Conservation (phyloP, 2,888 invertebrate species). For the Nasonovia ribisnigri region DNA sequence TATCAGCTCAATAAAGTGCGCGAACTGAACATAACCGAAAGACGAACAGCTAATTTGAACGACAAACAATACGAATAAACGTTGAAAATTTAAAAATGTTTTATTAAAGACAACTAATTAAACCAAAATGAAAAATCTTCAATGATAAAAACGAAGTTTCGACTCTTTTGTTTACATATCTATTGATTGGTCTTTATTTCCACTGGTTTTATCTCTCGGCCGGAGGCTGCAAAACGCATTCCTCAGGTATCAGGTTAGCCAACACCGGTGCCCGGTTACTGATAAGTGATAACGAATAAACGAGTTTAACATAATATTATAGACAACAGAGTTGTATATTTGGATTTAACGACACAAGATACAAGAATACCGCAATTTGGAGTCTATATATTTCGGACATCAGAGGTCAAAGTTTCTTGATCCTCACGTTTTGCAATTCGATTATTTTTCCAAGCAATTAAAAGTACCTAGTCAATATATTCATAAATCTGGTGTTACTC, state of each 20-base stretch:
- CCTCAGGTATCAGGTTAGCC: slow-evolving; percentile 64
- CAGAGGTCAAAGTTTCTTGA: no score
- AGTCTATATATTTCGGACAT: neutral
- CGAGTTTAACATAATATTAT: neutral
- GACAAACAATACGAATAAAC: neutral
- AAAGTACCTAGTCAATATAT: neutral
- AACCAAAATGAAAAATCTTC: neutral
- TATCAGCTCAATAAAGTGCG: slow-evolving; percentile 7
- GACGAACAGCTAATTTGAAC: neutral
- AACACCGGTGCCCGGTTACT: slow-evolving; percentile 6
- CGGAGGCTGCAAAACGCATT: slow-evolving; percentile 60
- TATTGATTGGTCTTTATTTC: slow-evolving; percentile 59
- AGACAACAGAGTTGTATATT: no score
- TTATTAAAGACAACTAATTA: neutral
- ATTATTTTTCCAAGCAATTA: neutral
- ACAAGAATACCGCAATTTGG: neutral
- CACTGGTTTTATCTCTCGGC: slow-evolving; percentile 57
- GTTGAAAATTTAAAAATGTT: neutral
- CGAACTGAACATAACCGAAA: slow-evolving; percentile 16
- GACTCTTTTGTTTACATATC: neutral
- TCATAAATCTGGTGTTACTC: neutral
- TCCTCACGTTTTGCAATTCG: neutral
- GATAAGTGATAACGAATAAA: slow-evolving; percentile 39
- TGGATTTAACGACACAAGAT: neutral
- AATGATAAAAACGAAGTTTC: neutral